phyloP scores from a whole-genome alignment of 2,113 vertebrate species.

The Crotalus tigris region DNA sequence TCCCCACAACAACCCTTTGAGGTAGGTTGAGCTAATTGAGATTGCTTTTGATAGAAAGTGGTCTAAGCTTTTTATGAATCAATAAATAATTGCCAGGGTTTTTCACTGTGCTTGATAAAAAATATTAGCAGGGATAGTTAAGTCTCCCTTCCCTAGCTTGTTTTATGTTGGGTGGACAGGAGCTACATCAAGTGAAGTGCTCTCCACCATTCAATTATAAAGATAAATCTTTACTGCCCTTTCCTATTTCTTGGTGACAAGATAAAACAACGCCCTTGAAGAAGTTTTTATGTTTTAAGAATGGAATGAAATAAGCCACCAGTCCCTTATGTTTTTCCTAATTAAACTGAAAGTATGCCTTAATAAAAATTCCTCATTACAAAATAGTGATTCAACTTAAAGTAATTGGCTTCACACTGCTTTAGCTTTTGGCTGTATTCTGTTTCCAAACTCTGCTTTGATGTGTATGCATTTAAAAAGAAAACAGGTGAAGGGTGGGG shows the following conservation, averaged over 20 bases:
- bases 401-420: neutral
- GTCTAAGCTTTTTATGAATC: neutral
- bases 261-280: neutral
- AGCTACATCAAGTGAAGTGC: neutral
- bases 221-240: neutral
- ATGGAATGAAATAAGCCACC: neutral
- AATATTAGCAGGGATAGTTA: neutral
- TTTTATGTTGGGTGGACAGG: neutral
- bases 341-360: neutral
- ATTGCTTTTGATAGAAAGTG: neutral
- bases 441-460: slow-evolving; percentile 11
- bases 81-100: neutral
- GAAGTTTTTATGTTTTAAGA: neutral
- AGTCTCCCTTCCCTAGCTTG: neutral
- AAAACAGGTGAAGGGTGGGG: neutral
- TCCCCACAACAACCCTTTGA: neutral
- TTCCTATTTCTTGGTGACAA: neutral
- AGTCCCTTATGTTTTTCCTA: neutral
- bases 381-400: slow-evolving; percentile 12
- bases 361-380: neutral
- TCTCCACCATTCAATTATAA: neutral
- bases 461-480: neutral
- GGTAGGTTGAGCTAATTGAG: neutral
- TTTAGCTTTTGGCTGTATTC: neutral
- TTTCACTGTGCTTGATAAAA: neutral